These are phyloP conservation scores for Dendrolimus kikuchii DNA, from an alignment of 1,140 invertebrate genomes.

Conservation along the genomic window DNA sequence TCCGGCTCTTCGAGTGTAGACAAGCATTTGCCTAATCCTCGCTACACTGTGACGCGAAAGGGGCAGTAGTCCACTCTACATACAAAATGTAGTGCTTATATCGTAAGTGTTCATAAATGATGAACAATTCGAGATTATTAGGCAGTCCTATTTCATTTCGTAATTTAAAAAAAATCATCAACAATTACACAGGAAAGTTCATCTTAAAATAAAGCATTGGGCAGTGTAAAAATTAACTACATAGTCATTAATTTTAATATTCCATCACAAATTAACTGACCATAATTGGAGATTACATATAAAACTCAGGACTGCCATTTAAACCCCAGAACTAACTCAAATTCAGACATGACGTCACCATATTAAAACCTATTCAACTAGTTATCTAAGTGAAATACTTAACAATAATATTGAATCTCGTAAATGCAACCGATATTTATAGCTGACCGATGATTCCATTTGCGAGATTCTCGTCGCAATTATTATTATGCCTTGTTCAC, in stretches of 20 bases:
- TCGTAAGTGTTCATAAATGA: constrained; percentile 45
- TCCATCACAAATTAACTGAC: not conserved
- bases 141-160: constrained; percentile 43
- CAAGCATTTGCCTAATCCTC: constrained; percentile 20
- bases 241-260: constrained; percentile 1
- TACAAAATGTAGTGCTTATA: constrained; percentile 48
- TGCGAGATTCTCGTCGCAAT: constrained; percentile 12
- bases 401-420: constrained; percentile 47
- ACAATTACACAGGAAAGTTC: constrained; percentile 23
- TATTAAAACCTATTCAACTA: constrained; percentile 35
- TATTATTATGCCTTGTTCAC: constrained; percentile 3
- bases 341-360: constrained; percentile 64
- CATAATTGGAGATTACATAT: constrained; percentile 7
- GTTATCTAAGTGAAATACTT: constrained; percentile 57
- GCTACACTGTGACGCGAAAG: constrained; percentile 55
- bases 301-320: constrained; percentile 37
- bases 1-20: too few species aligned
- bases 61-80: constrained; percentile 56
- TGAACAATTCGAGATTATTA: constrained; percentile 51
- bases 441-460: constrained; percentile 12
- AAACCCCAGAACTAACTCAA: constrained; percentile 62
- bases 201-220: constrained; percentile 16
- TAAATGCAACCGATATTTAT: constrained; percentile 27
- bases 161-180: constrained; percentile 15
- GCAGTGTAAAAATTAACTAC: constrained; percentile 17